Base-by-base conservation (phyloP, 2,888 invertebrate species). In the Sphaeridia pumilis region DNA sequence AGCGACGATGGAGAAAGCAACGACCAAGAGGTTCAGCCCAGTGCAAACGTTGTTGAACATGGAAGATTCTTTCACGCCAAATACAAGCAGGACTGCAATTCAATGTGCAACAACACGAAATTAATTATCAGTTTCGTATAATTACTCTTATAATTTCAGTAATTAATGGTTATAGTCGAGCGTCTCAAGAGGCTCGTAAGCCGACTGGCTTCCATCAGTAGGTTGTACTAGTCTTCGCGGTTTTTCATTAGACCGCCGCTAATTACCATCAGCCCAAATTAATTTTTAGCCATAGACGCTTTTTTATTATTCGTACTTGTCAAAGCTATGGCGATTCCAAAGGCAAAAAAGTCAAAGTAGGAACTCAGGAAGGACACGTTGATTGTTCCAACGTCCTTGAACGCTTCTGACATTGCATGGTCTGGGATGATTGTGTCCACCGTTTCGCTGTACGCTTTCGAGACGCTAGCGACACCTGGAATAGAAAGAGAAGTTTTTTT, bases 31-130 rank as follows among this genome's bases (percentile, higher is more conserved):
- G 73, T 97, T 95, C 17, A 94, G 75, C 0, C 77, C 76, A 0
- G 94, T 94, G 70, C 95, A 94, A 42, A 92, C 73, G 69, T 92
- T 95, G 74, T 95, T 95, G 57, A 94, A 72, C 47, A 81, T 76
- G 2, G 90, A 85, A 0, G 90, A 92, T 70, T 90, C 88, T 67
- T 87, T 89, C 36, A 88, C 85, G 0, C 93, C 92, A 59, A 87
- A 78, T 0, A 87, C 84, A 25, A 76, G 66, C 31, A 74, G 58
- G 43, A 69, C 72, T 72, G 66, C 7, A 54, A 58, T n/a, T n/a
- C n/a, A n/a, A n/a, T n/a, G n/a, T n/a, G n/a, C n/a, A n/a, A n/a
- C n/a, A n/a, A n/a, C n/a, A n/a, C n/a, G n/a, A n/a, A n/a, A n/a
- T n/a, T n/a, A n/a, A n/a, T n/a, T n/a, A n/a, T n/a, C n/a, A n/a